Evolutionary conservation across 2,113 vertebrate genomes (phyloP).

Genomic region (Thalassoma bifasciatum): DNA sequence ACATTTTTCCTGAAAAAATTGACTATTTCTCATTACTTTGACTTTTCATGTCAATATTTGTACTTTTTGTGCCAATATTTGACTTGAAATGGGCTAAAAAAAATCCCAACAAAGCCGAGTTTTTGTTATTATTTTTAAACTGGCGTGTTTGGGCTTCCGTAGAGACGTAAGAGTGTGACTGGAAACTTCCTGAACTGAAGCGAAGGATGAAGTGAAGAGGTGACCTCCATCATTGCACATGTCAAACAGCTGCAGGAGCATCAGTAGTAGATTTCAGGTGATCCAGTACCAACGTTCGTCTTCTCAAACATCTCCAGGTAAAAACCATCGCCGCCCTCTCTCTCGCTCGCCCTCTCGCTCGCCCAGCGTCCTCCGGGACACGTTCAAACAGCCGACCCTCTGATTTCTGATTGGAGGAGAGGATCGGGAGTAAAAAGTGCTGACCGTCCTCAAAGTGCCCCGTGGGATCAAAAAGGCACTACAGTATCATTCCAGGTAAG

Average conservation of each 20-base stretch:
- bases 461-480: slow-evolving; percentile 79
- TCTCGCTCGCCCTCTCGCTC: slow-evolving; percentile 53
- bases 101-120: too few relatives aligned
- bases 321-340: slow-evolving; percentile 44
- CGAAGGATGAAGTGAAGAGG: slow-evolving; percentile 52
- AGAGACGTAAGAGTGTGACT: background rate
- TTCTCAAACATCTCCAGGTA: slow-evolving; percentile 20
- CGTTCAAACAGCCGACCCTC: slow-evolving; percentile 52
- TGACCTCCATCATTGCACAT: slow-evolving; percentile 73
- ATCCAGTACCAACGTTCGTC: slow-evolving; percentile 59
- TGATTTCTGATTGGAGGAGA: slow-evolving; percentile 57
- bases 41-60: too few relatives aligned
- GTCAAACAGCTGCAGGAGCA: slow-evolving; percentile 63
- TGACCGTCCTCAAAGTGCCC: slow-evolving; percentile 73
- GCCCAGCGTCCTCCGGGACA: slow-evolving; percentile 52
- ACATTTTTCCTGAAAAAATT: too few relatives aligned
- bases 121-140: too few relatives aligned
- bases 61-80: too few relatives aligned
- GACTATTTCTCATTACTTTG: too few relatives aligned
- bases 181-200: slow-evolving; percentile 9
- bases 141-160: too few relatives aligned
- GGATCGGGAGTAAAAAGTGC: slow-evolving; percentile 50
- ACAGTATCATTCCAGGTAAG: slow-evolving; percentile 74
- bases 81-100: too few relatives aligned
- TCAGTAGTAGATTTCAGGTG: slow-evolving; percentile 79